Conservation (phyloP, 35 echinoderm and acorn worm genomes). For the Lytechinus variegatus region DNA sequence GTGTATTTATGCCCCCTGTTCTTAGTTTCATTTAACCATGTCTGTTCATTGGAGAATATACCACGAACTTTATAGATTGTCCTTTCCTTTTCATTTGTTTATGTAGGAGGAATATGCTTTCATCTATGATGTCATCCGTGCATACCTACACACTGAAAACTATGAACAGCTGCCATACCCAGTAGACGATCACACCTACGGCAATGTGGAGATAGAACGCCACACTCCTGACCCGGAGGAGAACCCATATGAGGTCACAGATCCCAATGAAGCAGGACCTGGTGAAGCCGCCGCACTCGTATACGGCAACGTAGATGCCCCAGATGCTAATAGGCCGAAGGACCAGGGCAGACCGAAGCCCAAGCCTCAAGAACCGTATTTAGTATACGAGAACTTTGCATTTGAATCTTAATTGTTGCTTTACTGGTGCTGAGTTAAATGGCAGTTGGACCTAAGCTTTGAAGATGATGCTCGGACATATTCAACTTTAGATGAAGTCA, state of each 20-base stretch:
- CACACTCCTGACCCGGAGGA: neutral
- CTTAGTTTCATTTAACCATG: too few relatives aligned
- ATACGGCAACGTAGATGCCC: neutral
- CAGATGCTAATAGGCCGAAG: neutral
- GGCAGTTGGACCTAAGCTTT: too few relatives aligned
- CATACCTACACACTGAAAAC: neutral
- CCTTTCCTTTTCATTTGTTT: too few relatives aligned
- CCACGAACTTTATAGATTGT: too few relatives aligned
- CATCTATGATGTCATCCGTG: slow-evolving; percentile 10
- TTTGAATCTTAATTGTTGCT: too few relatives aligned
- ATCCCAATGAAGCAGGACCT: neutral
- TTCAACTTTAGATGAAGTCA: too few relatives aligned
- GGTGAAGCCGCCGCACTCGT: neutral
- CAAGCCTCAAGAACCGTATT: neutral
- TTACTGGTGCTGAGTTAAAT: too few relatives aligned
- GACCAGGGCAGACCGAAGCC: neutral
- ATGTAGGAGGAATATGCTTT: slow-evolving; percentile 27
- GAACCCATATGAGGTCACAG: neutral
- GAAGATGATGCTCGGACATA: too few relatives aligned
- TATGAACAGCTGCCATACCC: slow-evolving; percentile 14
- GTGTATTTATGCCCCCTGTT: too few relatives aligned
- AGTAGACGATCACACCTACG: neutral
- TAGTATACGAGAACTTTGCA: neutral
- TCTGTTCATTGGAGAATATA: too few relatives aligned
- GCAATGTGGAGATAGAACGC: neutral